Base-by-base conservation (phyloP, 1,140 invertebrate species). In the Anastrepha ludens region DNA sequence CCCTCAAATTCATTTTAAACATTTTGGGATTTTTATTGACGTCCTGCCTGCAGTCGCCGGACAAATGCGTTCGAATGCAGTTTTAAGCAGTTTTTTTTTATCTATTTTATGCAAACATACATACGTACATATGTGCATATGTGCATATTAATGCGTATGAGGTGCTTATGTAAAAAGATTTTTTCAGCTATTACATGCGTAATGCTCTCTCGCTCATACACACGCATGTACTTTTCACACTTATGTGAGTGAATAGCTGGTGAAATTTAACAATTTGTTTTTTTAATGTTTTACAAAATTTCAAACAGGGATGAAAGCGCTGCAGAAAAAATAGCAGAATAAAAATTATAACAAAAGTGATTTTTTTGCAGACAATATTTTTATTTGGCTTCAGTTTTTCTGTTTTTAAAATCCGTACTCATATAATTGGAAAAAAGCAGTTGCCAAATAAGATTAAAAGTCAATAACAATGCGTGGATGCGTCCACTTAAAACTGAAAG, bases 181-280 rank as follows among this genome's bases (percentile, higher is more conserved):
- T 55, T 81, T 81, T 81, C 74, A 3, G 47, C 47, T 81, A 81
- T 81, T 55, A 55, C 50, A 81, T 81, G 74, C 74, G 47, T 81
- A 55, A 55, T 55, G n/a, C 74, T 58, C 7, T 81, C 74, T 81
- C 74, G 47, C 74, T 81, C 47, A 81, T 47, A 17, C 41, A 17
- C 41, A 70, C 41, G 15, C 64, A 39, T 13, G 39, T 20, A 39
- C 20, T 67, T 67, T 67, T 67, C 64, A 41, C 67, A 74, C 67
- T 41, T 44, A 74, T 74, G 7, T 62, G 15, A 8, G n/a, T 41
- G 13, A 41, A 67, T 67, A 11, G 1, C 13, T 41, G 9, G 65
- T 41, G 13, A 3, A 67, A 64, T 3, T 39, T 41, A 39, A 15
- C 39, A 74, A 44, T 44, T 4, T 65, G 20, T 6, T 41, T 15